Base-by-base conservation (phyloP, 2,797 vertebrate species). In the Semotilus atromaculatus region DNA sequence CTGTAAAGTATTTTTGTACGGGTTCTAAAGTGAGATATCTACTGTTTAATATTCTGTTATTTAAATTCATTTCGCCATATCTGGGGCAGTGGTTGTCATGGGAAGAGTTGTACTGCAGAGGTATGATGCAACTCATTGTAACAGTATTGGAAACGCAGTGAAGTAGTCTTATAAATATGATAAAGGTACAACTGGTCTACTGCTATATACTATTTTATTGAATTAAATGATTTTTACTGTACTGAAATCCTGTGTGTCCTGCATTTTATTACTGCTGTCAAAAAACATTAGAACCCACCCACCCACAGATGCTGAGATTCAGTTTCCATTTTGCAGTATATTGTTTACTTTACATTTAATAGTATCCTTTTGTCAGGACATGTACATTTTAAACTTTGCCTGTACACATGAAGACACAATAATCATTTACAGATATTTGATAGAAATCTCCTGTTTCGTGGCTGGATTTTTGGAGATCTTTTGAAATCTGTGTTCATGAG, bases 101-200 rank as follows among this genome's bases (percentile, higher is more conserved):
- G 94, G 94, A 94, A 94, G 95, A 95, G 93, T 95, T 95, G 94
- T 94, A 93, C 94, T 96, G 95, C 95, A 95, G 95, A 94, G 94
- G 94, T 93, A 96, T 96, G 95, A 96, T 95, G 95, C 95, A 96
- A 96, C 94, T 95, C 93, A 94, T 92, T 94, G 95, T 95, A 96
- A 96, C 93, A 96, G 92, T 95, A 92, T 94, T 95, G 94, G 91
- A 93, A 94, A 94, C 94, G 95, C 87, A 95, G 95, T 95, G 95
- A 96, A 96, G 95, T 93, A 94, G 92, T 95, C 90, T 94, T 95
- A 94, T 93, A 95, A 94, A 95, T 92, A 93, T 93, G 92, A 86
- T 82, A 94, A 92, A 90, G 91, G 92, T 93, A 93, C 85, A 92
- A 92, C 91, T 93, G 92, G 91, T 95, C 91, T 94, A 93, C 93